Evolutionary conservation across 2,888 invertebrate genomes (phyloP).

Genomic region (Pardosa pseudoannulata): DNA sequence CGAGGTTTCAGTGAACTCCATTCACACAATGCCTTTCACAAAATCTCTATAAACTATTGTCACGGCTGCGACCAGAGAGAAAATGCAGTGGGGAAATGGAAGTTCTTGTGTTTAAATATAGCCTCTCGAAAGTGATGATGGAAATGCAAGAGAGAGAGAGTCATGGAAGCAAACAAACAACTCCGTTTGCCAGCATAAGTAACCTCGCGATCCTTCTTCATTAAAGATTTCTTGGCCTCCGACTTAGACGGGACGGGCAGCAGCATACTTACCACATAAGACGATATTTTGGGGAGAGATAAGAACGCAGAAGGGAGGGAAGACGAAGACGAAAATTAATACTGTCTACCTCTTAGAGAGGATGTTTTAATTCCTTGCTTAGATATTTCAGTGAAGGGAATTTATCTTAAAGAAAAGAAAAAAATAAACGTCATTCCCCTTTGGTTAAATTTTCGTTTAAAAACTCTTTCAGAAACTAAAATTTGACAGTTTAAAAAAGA

Average conservation of each 20-base stretch:
- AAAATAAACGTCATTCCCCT: too few species aligned
- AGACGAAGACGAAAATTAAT: too few species aligned
- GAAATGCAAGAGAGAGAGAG: too few species aligned
- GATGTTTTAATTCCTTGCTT: too few species aligned
- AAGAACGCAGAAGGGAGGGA: background rate
- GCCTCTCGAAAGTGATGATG: background rate
- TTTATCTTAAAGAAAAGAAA: too few species aligned
- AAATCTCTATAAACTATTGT: background rate
- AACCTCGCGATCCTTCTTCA: slow-evolving; percentile 10
- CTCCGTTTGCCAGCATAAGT: slow-evolving; percentile 12
- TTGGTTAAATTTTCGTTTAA: too few species aligned
- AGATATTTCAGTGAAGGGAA: too few species aligned
- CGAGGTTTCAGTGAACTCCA: too few species aligned
- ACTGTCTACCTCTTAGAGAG: too few species aligned
- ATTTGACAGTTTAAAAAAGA: too few species aligned
- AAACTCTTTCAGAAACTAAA: too few species aligned
- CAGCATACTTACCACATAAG: slow-evolving; percentile 4
- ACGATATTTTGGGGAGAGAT: background rate
- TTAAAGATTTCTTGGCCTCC: slow-evolving; percentile 7
- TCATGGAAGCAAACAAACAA: background rate
- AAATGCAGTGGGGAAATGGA: background rate
- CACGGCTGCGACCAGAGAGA: background rate
- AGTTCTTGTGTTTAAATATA: background rate
- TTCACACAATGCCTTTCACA: too few species aligned
- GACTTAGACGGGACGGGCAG: background rate